phyloP scores from a whole-genome alignment of 2,797 vertebrate genomes.

The Clarias fuscus region DNA sequence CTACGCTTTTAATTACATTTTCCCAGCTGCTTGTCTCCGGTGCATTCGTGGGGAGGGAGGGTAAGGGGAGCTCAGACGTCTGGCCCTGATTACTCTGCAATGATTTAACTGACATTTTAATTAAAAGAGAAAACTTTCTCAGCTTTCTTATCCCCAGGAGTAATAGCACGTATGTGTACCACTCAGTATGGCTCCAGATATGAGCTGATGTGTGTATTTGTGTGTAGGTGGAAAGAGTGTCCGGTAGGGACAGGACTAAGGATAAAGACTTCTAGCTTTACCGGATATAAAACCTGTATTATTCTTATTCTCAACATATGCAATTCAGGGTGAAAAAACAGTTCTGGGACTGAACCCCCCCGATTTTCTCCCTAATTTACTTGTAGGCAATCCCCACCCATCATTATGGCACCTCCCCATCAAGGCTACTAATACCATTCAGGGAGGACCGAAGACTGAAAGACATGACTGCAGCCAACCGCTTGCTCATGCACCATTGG shows the following conservation, averaged over 20 bases:
- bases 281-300: no score
- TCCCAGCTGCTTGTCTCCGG: slow-evolving; percentile 56
- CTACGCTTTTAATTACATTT: slow-evolving; percentile 63
- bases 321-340: not conserved
- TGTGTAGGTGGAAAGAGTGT: slow-evolving; percentile 32
- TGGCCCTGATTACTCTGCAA: slow-evolving; percentile 76
- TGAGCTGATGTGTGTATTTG: slow-evolving; percentile 30
- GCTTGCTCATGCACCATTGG: no score
- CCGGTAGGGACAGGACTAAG: not conserved
- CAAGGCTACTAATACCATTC: no score
- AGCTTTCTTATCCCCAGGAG: slow-evolving; percentile 70
- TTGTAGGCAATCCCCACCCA: no score
- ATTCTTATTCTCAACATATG: not conserved
- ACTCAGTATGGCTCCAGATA: not conserved
- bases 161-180: slow-evolving; percentile 54
- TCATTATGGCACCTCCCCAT: no score
- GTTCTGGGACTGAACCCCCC: no score
- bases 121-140: slow-evolving; percentile 78
- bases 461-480: no score
- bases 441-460: no score
- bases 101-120: slow-evolving; percentile 84
- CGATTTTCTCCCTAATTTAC: no score
- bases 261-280: slow-evolving; percentile 1
- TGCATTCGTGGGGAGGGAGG: slow-evolving; percentile 53
- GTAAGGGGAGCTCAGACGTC: slow-evolving; percentile 60